Evolutionary conservation across 2,888 invertebrate genomes (phyloP), one percentile per base, ranked within the genome.

Genomic region (Meloe dianella): DNA sequence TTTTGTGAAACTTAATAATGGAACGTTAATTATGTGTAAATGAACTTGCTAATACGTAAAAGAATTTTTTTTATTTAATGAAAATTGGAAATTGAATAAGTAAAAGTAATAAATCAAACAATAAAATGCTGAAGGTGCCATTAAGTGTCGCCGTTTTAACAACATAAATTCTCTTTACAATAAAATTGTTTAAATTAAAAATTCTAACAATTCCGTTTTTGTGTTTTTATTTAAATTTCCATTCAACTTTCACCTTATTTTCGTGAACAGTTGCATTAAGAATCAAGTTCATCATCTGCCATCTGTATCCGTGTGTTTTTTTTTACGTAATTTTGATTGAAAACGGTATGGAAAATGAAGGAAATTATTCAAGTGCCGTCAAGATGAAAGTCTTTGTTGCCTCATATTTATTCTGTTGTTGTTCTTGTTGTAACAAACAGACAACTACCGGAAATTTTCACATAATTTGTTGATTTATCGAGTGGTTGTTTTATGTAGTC

Each of bases 241-340:
- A n/a, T 41, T 54, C 54, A 54, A 24, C 54, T 54, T 54, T 54
- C 54, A 24, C 54, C 54, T 54, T 47, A 20, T 47, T 47, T 20
- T 47, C 20, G 8, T 47, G 9, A 35, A 9, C 12, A 54, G 2
- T 22, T 51, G 24, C 54, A 54, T 24, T 54, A 54, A 22, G 14
- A 12, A 54, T 54, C 54, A 54, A 54, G 54, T 54, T 54, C 54
- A 54, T 54, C 7, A 1, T 32, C 7, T n/a, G n/a, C n/a, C n/a
- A n/a, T n/a, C n/a, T n/a, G n/a, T n/a, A n/a, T n/a, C n/a, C n/a
- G n/a, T n/a, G n/a, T n/a, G n/a, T n/a, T n/a, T n/a, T n/a, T n/a
- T n/a, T n/a, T n/a, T n/a, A n/a, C n/a, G n/a, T n/a, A n/a, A n/a
- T n/a, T n/a, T n/a, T n/a, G n/a, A n/a, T n/a, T n/a, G n/a, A n/a